Base-by-base conservation (phyloP, 2,797 vertebrate species). In the Phrynocephalus guinanensis region DNA sequence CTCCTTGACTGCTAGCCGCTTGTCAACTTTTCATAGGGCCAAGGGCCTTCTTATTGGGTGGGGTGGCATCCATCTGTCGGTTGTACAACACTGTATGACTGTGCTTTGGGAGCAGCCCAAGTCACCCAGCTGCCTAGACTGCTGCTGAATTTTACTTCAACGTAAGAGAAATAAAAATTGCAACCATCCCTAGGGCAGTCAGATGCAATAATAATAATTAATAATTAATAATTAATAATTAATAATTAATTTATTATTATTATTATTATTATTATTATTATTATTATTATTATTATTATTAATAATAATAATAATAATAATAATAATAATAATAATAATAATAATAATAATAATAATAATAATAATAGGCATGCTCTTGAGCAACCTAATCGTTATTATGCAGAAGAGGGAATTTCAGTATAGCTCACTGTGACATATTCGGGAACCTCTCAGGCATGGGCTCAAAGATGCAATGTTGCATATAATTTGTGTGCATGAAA, bases 371-470 rank as follows among this genome's bases (percentile, higher is more conserved):
- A 79, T 6, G 7, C 56, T 60, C 56, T 60, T 60, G 15, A 60
- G 56, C 56, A 60, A 60, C 38, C 56, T 60, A 60, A 66, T 16
- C 38, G 38, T 44, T 44, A 44, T 44, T 44, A 44, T 44, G 38
- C 38, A 80, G 79, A 60, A 80, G 30, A 80, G 22, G 79, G 79
- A 6, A 81, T 81, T 81, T 81, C 60, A 81, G 3, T 63, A 33
- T 60, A 9, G 56, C 56, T 60, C 15, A 16, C 56, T 60, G 15
- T 60, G 56, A 60, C 9, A 60, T 60, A 60, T 16, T 60, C 15
- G 15, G 56, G 56, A 60, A 60, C 56, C 9, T 60, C 56, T 44
- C 38, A 44, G 68, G 68, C 68, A 70, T 70, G 68, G 26, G 68
- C 68, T 11, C 68, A 70, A 9, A 70, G 68, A n/a, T 28, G 3